Base-by-base conservation (phyloP, 2,113 vertebrate genomes). In the Sminthopsis crassicaudata region DNA sequence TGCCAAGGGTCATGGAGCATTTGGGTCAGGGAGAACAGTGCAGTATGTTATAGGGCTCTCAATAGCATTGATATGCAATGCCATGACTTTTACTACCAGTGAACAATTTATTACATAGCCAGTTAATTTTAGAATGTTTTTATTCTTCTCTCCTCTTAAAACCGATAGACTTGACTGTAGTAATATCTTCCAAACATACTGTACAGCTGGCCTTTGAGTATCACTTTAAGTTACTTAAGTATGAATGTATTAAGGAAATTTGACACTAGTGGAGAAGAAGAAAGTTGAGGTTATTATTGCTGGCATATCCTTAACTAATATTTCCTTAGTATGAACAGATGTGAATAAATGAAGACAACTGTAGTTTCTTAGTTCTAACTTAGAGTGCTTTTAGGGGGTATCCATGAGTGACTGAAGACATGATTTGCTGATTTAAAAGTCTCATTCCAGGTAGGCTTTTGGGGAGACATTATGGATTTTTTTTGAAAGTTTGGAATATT, bases 251-350 rank as follows among this genome's bases (percentile, higher is more conserved):
- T 97, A 94, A 97, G 94, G 96, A 97, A 96, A 98, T 42, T 91
- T 96, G 96, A 96, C 95, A 97, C 96, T 93, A 95, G 55, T 42
- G 57, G 95, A 96, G 98, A 96, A 93, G 50, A 96, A 97, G 95
- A 97, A 96, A 90, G 84, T 36, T 5, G 36, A 92, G 94, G 84
- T 95, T 95, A 94, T 92, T 96, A 95, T 96, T 97, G 97, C 96
- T 97, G 96, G 84, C 30, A 89, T 52, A 46, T 96, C 94, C 76
- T 91, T 94, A 91, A 57, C 88, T 90, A 51, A 54, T 76, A 0
- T 92, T 93, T 93, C 46, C 92, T 96, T 90, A 54, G 91, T 11
- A 93, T 91, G 95, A 93, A 90, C 91, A 97, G 91, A 42, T 2
- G 57, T 92, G 94, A 95, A 53, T 90, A 48, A 94, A 92, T 2